Evolutionary conservation across 1,140 invertebrate genomes (phyloP).

Genomic region (Drosophila albomicans): DNA sequence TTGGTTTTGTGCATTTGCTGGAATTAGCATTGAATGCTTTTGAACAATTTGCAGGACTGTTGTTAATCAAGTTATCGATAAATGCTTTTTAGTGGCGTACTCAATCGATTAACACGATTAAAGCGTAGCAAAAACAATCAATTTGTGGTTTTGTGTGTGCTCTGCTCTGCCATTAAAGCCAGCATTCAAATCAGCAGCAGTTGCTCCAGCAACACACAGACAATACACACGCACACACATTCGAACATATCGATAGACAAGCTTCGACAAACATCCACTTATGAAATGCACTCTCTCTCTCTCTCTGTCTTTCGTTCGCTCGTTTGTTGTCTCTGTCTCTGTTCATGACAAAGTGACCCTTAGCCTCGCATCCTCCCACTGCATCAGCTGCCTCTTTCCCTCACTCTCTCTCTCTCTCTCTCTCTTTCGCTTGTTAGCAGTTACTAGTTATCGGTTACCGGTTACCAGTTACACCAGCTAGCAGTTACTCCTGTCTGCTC

Average conservation of each 20-base stretch:
- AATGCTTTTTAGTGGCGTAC: background rate
- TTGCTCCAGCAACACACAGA: background rate
- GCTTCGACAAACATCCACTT: constrained; percentile 4
- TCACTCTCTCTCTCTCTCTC: too few species aligned
- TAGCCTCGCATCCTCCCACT: constrained; percentile 1
- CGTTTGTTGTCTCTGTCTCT: background rate
- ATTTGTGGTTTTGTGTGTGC: constrained; percentile 13
- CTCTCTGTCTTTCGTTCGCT: too few species aligned
- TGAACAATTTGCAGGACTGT: background rate
- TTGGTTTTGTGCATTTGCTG: too few species aligned
- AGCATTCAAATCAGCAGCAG: background rate
- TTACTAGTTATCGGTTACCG: constrained; percentile 1
- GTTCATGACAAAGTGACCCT: constrained; percentile 38
- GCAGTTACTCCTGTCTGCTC: constrained; percentile 16
- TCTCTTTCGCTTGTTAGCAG: background rate
- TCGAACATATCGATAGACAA: constrained; percentile 7
- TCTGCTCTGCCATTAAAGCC: background rate
- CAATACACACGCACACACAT: background rate
- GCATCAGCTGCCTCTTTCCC: background rate
- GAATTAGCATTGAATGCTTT: background rate
- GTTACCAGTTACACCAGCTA: constrained; percentile 17
- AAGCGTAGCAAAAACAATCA: background rate
- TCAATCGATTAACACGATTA: constrained; percentile 8
- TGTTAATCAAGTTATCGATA: constrained; percentile 7
- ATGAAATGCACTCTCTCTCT: constrained; percentile 16